Percentiles rank a stretch among this genome's conserved stretches.
These are phyloP conservation scores for Cherax destructor DNA, from an alignment of 1,140 invertebrate species.

Conservation along the genomic window DNA sequence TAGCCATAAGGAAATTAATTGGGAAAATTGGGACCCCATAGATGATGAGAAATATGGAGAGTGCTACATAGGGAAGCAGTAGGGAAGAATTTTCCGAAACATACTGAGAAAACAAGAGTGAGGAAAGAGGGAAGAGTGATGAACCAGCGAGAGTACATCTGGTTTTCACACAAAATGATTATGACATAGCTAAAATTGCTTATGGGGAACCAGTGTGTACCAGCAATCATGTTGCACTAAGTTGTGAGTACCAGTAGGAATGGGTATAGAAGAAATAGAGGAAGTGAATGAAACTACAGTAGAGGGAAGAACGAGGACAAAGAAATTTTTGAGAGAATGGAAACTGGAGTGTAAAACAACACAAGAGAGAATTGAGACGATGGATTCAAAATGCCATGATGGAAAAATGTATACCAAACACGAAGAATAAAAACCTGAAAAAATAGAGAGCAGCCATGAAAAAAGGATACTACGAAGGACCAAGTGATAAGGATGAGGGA, in stretches of 20 bases:
- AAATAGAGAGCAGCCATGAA: background rate
- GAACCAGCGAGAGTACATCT: too few species aligned
- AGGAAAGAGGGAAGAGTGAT: too few species aligned
- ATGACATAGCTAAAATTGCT: too few species aligned
- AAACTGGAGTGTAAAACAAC: background rate
- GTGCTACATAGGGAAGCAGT: too few species aligned
- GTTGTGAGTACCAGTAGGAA: background rate
- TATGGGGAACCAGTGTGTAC: too few species aligned
- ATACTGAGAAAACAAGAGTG: too few species aligned
- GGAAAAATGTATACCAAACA: background rate
- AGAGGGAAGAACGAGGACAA: background rate
- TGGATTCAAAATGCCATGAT: background rate
- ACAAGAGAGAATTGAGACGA: background rate
- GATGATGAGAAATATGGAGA: too few species aligned
- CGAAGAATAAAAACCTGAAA: background rate
- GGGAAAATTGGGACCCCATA: too few species aligned
- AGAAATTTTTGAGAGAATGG: background rate
- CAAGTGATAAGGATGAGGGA: background rate
- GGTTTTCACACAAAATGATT: too few species aligned
- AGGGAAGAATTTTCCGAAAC: too few species aligned
- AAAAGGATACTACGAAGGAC: background rate
- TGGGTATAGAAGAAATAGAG: background rate
- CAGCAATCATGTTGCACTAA: too few species aligned
- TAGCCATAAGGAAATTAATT: too few species aligned
- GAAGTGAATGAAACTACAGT: background rate